A percentile compares a stretch with the other conserved stretches of the same genome.
Conservation (phyloP, 2,113 vertebrate species). For the Corythornis madagascariensis region DNA sequence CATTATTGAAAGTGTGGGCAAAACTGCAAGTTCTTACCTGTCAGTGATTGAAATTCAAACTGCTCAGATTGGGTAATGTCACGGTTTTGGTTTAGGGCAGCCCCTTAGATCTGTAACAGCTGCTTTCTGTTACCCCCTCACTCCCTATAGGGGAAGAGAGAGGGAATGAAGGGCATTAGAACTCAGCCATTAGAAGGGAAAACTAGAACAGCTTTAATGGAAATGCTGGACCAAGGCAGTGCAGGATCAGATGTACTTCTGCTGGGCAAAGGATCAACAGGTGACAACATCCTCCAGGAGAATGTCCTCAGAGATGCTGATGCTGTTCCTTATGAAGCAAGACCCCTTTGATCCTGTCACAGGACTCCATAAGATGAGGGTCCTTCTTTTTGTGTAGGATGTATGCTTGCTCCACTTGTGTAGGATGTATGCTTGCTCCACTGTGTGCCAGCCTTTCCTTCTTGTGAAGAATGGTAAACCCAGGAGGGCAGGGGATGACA, state of each 20-base stretch:
- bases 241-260: not conserved
- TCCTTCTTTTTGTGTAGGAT: not conserved
- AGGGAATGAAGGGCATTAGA: too few relatives aligned
- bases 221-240: not conserved
- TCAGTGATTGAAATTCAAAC: not conserved
- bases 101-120: too few relatives aligned
- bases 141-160: too few relatives aligned
- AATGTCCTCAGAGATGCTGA: accelerated
- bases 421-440: accelerated
- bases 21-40: not conserved
- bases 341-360: not conserved
- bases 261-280: not conserved
- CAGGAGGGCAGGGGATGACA: not conserved
- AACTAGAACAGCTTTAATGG: too few relatives aligned
- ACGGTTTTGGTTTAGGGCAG: too few relatives aligned
- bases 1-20: not conserved
- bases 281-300: not conserved
- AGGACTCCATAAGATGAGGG: not conserved
- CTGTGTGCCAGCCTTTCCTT: too few relatives aligned
- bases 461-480: not conserved
- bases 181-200: too few relatives aligned
- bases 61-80: not conserved
- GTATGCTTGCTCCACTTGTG: not conserved
- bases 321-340: not conserved
- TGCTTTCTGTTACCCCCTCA: too few relatives aligned